phyloP scores from a whole-genome alignment of 2,888 invertebrate genomes.

The Uropetala carovei region DNA sequence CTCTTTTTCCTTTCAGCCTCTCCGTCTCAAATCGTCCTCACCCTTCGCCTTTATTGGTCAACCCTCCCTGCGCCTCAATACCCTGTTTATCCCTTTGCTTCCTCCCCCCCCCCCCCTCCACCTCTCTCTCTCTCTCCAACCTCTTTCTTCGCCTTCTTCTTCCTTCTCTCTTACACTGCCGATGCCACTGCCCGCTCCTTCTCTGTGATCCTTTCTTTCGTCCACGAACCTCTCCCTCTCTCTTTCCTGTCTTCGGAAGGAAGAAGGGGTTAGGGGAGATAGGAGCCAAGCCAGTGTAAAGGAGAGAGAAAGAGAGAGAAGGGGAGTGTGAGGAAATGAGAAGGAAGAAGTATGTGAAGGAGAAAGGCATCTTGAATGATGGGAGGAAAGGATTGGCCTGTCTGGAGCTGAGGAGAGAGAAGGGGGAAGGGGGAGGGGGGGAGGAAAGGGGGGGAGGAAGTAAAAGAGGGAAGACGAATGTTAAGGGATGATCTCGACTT shows the following conservation, averaged over 20 bases:
- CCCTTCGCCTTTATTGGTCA: conserved; percentile 30
- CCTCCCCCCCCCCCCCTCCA: background rate
- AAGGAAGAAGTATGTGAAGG: conserved; percentile 65
- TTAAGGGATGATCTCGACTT: background rate
- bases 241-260: no score
- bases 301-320: conserved; percentile 31
- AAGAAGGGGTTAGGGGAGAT: no score
- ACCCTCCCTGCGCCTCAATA: background rate
- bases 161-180: no score
- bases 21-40: conserved; percentile 6
- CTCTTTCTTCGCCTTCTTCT: conserved; percentile 29
- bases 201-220: background rate
- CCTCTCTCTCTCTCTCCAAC: conserved; percentile 50
- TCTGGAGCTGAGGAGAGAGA: background rate
- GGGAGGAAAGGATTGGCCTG: conserved; percentile 31
- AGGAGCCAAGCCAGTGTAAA: background rate
- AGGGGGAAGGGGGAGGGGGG: conserved; percentile 14
- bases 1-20: background rate
- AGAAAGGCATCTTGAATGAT: conserved; percentile 62
- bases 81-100: background rate
- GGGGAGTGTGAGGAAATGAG: conserved; percentile 59
- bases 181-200: background rate
- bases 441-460: conserved; percentile 41
- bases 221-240: background rate
- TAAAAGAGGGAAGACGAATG: conserved; percentile 65